Evolutionary conservation across 2,888 invertebrate genomes (phyloP).

Genomic region (Pyralis farinalis): DNA sequence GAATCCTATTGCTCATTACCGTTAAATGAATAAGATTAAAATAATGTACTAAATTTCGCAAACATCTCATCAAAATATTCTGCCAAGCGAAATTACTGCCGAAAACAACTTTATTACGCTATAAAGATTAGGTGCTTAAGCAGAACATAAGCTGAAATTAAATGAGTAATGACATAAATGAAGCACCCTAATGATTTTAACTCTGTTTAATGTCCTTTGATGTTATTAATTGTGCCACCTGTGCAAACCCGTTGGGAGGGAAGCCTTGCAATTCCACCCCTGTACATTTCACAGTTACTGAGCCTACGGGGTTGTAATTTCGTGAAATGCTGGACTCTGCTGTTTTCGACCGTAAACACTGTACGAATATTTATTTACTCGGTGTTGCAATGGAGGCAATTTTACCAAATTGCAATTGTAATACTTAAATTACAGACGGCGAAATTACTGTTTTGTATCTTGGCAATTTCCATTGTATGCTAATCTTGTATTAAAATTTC

Average conservation of each 20-base stretch:
- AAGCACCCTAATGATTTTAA: conserved; percentile 9
- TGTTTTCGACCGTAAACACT: not conserved
- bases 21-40: too few species aligned
- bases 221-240: conserved; percentile 11
- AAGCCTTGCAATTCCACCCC: not conserved
- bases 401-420: not conserved
- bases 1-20: too few species aligned
- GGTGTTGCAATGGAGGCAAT: not conserved
- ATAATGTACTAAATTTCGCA: not conserved
- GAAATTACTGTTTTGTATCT: not conserved
- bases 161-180: not conserved
- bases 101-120: not conserved
- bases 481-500: not conserved
- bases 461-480: not conserved
- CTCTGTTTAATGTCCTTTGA: conserved; percentile 8
- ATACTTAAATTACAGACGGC: not conserved
- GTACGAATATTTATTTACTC: not conserved
- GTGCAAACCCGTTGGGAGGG: conserved; percentile 2
- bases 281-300: conserved; percentile 1
- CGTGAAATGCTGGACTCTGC: conserved; percentile 3
- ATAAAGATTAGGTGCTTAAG: not conserved
- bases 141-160: not conserved
- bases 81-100: not conserved
- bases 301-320: conserved; percentile 4
- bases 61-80: not conserved